Evolutionary conservation across 2,113 vertebrate genomes (phyloP).

Genomic region (Megaptera novaeangliae): DNA sequence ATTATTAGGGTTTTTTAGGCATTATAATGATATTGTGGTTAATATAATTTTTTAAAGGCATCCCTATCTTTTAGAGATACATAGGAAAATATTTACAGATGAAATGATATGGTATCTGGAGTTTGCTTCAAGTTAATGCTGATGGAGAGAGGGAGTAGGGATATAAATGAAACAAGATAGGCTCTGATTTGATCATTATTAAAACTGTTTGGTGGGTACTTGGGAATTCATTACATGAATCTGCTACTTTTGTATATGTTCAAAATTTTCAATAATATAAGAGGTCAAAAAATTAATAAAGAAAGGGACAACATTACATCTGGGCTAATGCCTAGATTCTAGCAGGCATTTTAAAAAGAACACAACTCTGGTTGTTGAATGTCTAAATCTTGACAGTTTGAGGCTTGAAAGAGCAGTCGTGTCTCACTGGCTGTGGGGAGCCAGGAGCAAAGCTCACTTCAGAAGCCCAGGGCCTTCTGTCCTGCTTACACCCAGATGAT

Average conservation of each 20-base stretch:
- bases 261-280: not conserved
- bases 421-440: not conserved
- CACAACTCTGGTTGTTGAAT: not conserved
- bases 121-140: constrained; percentile 27
- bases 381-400: not conserved
- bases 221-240: not conserved
- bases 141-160: not conserved
- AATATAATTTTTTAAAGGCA: not conserved
- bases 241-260: not conserved
- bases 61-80: not conserved
- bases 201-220: not conserved
- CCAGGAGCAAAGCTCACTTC: not conserved
- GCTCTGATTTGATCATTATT: not conserved
- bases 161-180: not conserved
- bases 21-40: not conserved
- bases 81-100: constrained; percentile 32
- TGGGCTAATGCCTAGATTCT: not conserved
- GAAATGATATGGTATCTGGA: not conserved
- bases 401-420: not conserved
- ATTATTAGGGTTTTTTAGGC: not conserved
- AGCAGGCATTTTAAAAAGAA: constrained; percentile 12
- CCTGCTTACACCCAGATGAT: not conserved
- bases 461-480: not conserved
- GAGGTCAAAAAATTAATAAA: not conserved
- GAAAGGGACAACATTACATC: not conserved